Evolutionary conservation across 2,888 invertebrate species (phyloP), one percentile per base, ranked within the genome.

Genomic region (Acronicta alni): DNA sequence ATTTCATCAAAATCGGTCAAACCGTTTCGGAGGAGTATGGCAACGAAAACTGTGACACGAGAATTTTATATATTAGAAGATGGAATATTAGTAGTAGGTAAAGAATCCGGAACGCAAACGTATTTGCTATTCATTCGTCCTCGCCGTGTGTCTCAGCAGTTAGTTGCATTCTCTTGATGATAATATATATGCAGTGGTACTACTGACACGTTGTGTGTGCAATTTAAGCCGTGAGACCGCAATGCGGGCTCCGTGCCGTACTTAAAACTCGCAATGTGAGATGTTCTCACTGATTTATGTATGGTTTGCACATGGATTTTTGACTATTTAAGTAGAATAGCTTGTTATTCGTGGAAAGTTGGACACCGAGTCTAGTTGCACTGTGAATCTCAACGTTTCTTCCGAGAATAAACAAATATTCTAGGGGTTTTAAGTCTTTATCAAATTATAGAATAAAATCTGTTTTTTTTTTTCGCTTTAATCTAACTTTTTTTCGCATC

Each of bases 201-300:
- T 67, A 69, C 73, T 83, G 82, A 84, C 83, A 75, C 67, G 77
- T 65, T 72, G 67, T 78, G 78, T 79, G 77, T 84, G 85, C 80
- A 84, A 80, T 84, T 82, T 82, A 77, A 85, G 73, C 81, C 68
- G 69, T 72, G 71, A 57, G 69, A 74, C 90, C 87, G 90, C 91
- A 91, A 69, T 91, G 91, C 90, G 89, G 89, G 79, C 71, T 66
- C 30, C 70, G 35, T 35, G 35, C 69, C 66, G 81, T 79, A 77
- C 84, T 85, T 83, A 82, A 84, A 84, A 61, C 72, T 72, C 57
- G 51, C 57, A 52, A 42, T 51, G 61, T 43, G 67, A 67, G 60
- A 73, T 59, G 59, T 47, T 58, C 46, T 20, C 32, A 23, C 52
- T 59, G 75, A 75, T 75, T 71, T 75, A 75, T 66, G 54, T 4